Percentiles rank a stretch among this genome's conserved stretches.
phyloP scores from a whole-genome alignment of 92 coral and sea anemone species.

The Scolanthus callimorphus region DNA sequence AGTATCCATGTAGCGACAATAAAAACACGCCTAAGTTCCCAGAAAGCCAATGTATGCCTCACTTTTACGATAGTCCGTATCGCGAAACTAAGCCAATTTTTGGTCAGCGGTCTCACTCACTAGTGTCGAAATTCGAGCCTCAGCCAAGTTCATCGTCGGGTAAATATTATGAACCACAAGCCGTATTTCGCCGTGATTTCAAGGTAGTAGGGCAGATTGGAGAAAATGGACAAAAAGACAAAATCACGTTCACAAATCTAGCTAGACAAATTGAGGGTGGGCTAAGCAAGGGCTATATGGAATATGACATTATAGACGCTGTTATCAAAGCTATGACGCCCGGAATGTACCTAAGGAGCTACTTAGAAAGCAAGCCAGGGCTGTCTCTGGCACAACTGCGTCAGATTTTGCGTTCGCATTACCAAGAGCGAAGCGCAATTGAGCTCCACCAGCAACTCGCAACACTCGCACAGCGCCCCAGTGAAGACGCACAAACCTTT shows the following conservation, averaged over 20 bases:
- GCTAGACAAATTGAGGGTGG: slow-evolving; percentile 1
- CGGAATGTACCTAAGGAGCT: not conserved
- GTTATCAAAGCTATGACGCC: not conserved
- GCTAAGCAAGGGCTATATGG: not conserved
- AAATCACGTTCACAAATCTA: not conserved
- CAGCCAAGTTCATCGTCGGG: too few species aligned
- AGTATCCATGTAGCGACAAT: too few species aligned
- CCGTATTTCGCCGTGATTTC: not conserved
- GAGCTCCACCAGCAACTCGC: slow-evolving; percentile 1
- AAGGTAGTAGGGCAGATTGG: not conserved
- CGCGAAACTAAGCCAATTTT: too few species aligned
- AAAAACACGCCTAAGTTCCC: too few species aligned
- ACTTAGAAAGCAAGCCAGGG: not conserved
- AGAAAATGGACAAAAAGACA: not conserved
- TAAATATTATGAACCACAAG: too few species aligned
- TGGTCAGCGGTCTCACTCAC: too few species aligned
- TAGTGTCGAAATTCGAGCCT: too few species aligned
- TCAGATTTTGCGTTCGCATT: slow-evolving; percentile 1
- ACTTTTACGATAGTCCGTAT: too few species aligned
- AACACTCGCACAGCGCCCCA: not conserved
- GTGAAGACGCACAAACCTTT: slow-evolving; percentile 41
- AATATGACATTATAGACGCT: not conserved
- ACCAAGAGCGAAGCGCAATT: slow-evolving; percentile 1
- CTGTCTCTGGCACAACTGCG: not conserved
- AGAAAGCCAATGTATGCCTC: too few species aligned